phyloP scores from a whole-genome alignment of 2,888 invertebrate genomes.

The Gymnocheta viridis region DNA sequence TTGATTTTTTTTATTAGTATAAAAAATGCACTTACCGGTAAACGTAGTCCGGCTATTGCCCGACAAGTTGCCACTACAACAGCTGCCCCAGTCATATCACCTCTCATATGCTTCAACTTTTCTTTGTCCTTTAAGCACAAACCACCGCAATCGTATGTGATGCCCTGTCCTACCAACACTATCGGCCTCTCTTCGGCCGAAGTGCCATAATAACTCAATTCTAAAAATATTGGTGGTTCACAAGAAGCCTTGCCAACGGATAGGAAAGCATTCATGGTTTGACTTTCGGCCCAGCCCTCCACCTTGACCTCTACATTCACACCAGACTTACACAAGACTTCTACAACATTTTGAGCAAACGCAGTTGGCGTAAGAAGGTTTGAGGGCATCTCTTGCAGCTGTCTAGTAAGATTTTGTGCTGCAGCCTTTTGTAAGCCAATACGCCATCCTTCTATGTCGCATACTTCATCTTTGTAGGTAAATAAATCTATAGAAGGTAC shows the following conservation, averaged over 20 bases:
- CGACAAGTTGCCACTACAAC: conserved; percentile 87
- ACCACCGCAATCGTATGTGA: conserved; percentile 88
- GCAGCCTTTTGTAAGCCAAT: conserved; percentile 88
- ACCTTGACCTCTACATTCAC: conserved; percentile 80
- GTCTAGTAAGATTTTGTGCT: conserved; percentile 90
- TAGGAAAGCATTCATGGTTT: conserved; percentile 91
- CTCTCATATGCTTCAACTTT: conserved; percentile 88
- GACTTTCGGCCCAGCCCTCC: conserved; percentile 88
- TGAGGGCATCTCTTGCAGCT: conserved; percentile 90
- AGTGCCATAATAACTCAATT: conserved; percentile 88
- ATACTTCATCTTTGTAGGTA: conserved; percentile 85
- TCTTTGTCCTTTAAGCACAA: conserved; percentile 85
- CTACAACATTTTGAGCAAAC: conserved; percentile 87
- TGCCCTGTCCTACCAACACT: conserved; percentile 88
- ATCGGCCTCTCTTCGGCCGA: conserved; percentile 85
- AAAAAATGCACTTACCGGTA: conserved; percentile 82
- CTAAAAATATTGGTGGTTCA: conserved; percentile 90
- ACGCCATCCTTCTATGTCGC: conserved; percentile 87
- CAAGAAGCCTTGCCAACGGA: conserved; percentile 89
- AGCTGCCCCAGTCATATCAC: conserved; percentile 93
- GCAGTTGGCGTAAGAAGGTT: conserved; percentile 90
- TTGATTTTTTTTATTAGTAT: neutral
- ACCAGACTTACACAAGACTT: conserved; percentile 79
- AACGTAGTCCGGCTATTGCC: conserved; percentile 86
- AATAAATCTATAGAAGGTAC: conserved; percentile 82